Percentiles rank a stretch among this genome's conserved stretches.
Evolutionary conservation across 2,797 vertebrate species (phyloP).

Genomic region (Lepus townsendii): DNA sequence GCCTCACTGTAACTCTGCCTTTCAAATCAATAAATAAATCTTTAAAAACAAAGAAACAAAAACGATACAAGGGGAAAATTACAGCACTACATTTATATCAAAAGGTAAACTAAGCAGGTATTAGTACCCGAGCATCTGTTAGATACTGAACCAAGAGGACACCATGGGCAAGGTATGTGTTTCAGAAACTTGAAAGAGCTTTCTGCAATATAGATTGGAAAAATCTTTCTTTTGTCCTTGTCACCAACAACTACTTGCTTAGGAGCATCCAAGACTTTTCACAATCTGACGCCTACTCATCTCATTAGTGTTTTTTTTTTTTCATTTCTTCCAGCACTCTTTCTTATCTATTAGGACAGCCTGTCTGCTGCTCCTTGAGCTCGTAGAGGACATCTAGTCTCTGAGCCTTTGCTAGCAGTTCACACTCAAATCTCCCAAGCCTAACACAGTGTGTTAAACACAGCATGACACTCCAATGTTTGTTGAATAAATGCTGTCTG

Average conservation of each 20-base stretch:
- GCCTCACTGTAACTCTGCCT: too few relatives aligned
- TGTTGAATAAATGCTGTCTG: slow-evolving; percentile 74
- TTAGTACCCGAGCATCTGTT: not conserved
- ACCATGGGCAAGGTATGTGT: not conserved
- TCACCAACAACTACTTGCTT: slow-evolving; percentile 69
- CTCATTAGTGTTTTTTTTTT: not conserved
- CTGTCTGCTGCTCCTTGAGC: slow-evolving; percentile 48
- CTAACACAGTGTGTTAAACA: slow-evolving; percentile 67
- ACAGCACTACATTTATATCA: slow-evolving; percentile 52
- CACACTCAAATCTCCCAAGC: slow-evolving; percentile 68
- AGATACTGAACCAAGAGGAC: slow-evolving; percentile 31
- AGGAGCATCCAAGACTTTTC: slow-evolving; percentile 68
- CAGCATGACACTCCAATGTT: slow-evolving; percentile 65
- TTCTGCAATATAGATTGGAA: slow-evolving; percentile 61
- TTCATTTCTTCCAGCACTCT: not conserved
- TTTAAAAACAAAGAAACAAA: too few relatives aligned
- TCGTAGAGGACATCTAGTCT: slow-evolving; percentile 4
- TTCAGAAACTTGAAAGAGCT: slow-evolving; percentile 53
- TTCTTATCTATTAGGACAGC: slow-evolving; percentile 57
- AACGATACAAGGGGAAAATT: slow-evolving; percentile 15
- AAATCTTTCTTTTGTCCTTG: slow-evolving; percentile 74
- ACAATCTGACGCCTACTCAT: slow-evolving; percentile 60
- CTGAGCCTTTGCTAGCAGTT: slow-evolving; percentile 62
- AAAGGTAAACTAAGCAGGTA: slow-evolving; percentile 59
- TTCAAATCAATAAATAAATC: too few relatives aligned